Evolutionary conservation across 2,888 invertebrate genomes (phyloP), one percentile per base, ranked within the genome.

Genomic region (Keiferia lycopersicella): DNA sequence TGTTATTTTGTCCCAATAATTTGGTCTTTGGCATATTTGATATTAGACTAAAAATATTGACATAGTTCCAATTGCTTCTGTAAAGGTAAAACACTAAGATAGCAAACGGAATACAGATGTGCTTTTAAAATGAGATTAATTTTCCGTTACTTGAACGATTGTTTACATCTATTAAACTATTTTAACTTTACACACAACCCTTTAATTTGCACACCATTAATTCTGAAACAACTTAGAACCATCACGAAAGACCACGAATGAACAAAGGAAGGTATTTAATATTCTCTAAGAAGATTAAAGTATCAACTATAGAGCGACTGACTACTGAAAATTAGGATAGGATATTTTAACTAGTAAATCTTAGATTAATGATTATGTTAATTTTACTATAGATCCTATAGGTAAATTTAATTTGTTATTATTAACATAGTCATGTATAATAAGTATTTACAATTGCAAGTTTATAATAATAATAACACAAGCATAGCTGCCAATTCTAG

Each of bases 171-270:
- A 89, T 85, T 88, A 84, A 87, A 83, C 85, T 90, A 91, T 87
- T 62, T 88, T 89, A 89, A 88, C 83, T 90, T 91, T 91, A 91
- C 91, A 91, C 91, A 91, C 91, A 91, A 91, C 91, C 91, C 86
- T 91, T 91, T 88, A 87, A 85, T 91, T 90, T 91, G 91, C 91
- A 91, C 91, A 88, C 90, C 89, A 86, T 89, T 86, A 78, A 78
- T 77, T 80, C 78, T 79, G 78, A 82, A 83, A 81, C 75, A 86
- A 85, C 74, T 69, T 75, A 86, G 84, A 76, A n/a, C n/a, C 73
- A 78, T 75, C 72, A 77, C 73, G 75, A 74, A 74, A 53, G 30
- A 65, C 75, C 69, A 72, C 68, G 72, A 81, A 75, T 68, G 70
- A 82, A 82, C 73, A 70, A 70, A 76, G 72, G 73, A 82, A 76